Base-by-base conservation (phyloP, 2,888 invertebrate species). In the Cosmia pyralina region DNA sequence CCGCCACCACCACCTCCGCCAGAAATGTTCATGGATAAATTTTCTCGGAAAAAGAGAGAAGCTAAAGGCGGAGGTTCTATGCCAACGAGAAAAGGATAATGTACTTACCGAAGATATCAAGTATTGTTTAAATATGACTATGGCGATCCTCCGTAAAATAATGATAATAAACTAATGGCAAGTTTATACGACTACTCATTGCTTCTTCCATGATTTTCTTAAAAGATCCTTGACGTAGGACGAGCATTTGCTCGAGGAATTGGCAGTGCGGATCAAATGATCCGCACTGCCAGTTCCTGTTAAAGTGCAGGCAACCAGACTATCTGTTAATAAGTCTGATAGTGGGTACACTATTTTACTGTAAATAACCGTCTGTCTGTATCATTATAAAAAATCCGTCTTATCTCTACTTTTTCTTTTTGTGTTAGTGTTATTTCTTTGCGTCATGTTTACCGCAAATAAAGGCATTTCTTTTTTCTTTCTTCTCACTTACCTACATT, bases 41-140 rank as follows among this genome's bases (percentile, higher is more conserved):
- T 69, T 44, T 71, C 73, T 50, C 90, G 92, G 3, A 83, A 85
- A 60, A 92, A 87, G 75, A 90, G 95, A 85, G 94, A 93, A 86
- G 93, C 94, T 13, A 95, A 94, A 87, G 95, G 95, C 8, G 94
- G 94, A n/a, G 95, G 94, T 44, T 92, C 93, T 11, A 93, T 95
- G 91, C 95, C 95, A 0, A 94, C 94, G 17, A 89, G 94, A 83
- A 95, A 94, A 89, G 95, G 95, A 72, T 95, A 91, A 90, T 44
- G 4, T 34, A 11, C 17, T 28, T 59, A 62, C 13, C 10, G 52
- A 59, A 64, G 44, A 53, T 8, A 11, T 11, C 4, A 34, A 41
- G 17, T 11, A 48, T 34, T 63, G 28, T 60, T 10, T 62, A 50
- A 55, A 79, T 11, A 46, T 38, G 80, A 80, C 69, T 63, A 52